Base-by-base conservation (phyloP, 2,797 vertebrate genomes). In the Crenuchus spilurus region DNA sequence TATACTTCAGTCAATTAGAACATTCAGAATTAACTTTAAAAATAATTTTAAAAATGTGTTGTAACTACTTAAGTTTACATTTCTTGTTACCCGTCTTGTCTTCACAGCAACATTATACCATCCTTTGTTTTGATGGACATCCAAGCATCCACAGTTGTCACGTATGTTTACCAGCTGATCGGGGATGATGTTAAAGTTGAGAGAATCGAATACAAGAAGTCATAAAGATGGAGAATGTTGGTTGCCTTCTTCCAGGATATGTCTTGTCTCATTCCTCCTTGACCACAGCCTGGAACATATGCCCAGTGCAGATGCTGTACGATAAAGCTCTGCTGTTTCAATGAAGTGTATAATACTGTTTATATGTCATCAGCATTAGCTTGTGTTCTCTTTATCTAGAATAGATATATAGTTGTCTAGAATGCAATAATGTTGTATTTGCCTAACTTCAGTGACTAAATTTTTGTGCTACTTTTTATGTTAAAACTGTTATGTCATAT, bases 51-150 rank as follows among this genome's bases (percentile, higher is more conserved):
- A n/a, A n/a, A n/a, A n/a, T n/a, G n/a, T n/a, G n/a, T n/a, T n/a
- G n/a, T n/a, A n/a, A n/a, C n/a, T n/a, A n/a, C n/a, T n/a, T n/a
- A n/a, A 52, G 11, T 20, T 26, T 10, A 33, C 16, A 20, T 16
- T 57, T 41, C 14, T 44, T 14, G 58, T n/a, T 42, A 31, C 58
- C 72, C 80, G 24, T 77, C 61, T 82, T 80, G n/a, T 86, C 66
- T 80, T 90, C 83, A 28, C 90, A 99, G 97, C 91, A 98, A 98
- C 93, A 98, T 99, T 89, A 97, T 95, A 89, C 96, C 98, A 65
- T 99, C 98, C 6, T 99, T 99, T 87, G 98, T 99, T 88, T 86
- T 99, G 89, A 99, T 99, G 98, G 98, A 99, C 88, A 99, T 99
- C 91, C 98, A 99, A 82, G 97, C 97, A 20, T 99, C 98, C 30